Percentiles rank a stretch among this genome's conserved stretches.
Conservation (phyloP, 2,797 vertebrate species). For the Coccyzus lansbergi region DNA sequence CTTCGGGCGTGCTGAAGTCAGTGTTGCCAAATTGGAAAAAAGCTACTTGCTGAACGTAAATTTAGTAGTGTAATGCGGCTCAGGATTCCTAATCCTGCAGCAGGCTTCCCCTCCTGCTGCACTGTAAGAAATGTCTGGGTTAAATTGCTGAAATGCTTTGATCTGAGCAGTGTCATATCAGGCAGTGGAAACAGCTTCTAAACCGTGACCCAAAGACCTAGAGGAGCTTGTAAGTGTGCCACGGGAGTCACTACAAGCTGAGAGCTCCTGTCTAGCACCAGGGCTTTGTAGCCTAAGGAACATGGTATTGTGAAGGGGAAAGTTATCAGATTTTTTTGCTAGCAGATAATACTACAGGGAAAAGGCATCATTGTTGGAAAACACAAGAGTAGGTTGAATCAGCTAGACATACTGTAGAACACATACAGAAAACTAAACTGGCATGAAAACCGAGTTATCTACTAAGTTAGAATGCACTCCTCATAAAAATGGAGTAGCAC, state of each 20-base stretch:
- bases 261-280: background rate
- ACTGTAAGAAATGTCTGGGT: background rate
- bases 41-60: background rate
- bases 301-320: background rate
- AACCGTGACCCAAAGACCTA: background rate
- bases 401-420: background rate
- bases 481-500: background rate
- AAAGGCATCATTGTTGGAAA: background rate
- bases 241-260: too few relatives aligned
- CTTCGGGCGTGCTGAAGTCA: background rate
- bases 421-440: background rate
- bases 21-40: background rate
- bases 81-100: background rate
- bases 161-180: background rate
- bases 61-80: background rate
- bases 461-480: background rate
- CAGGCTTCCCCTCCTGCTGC: background rate
- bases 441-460: background rate
- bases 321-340: background rate
- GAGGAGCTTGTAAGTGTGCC: fast-evolving
- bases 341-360: background rate
- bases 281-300: background rate
- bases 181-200: background rate
- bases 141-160: background rate
- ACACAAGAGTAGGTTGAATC: background rate